These are phyloP conservation scores for Melanotaenia parkinsoni DNA, from an alignment of 2,797 vertebrate species.

Conservation along the genomic window DNA sequence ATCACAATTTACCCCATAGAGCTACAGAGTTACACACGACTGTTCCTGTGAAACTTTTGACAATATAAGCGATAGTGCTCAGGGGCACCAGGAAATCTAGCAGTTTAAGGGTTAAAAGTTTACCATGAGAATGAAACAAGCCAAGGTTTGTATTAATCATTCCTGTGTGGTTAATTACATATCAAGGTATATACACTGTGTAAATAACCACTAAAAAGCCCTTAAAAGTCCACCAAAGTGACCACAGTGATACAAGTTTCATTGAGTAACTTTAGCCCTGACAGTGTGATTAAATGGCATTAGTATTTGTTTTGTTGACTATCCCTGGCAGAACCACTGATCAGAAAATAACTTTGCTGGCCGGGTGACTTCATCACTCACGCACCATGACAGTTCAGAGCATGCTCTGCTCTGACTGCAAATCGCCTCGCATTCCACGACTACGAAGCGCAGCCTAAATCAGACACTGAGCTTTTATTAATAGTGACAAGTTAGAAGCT, in stretches of 20 bases:
- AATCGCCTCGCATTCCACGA: constrained; percentile 72
- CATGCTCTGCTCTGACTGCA: constrained; percentile 60
- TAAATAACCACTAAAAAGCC: constrained; percentile 3
- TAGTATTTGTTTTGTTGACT: constrained; percentile 46
- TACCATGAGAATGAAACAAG: no score
- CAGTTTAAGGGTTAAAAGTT: no score
- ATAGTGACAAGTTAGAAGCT: constrained; percentile 71
- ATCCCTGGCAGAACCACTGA: constrained; percentile 41
- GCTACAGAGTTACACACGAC: no score
- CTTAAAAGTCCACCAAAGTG: constrained; percentile 7
- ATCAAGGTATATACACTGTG: no score
- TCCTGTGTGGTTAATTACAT: no score
- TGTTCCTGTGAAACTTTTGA: no score
- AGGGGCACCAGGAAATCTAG: no score
- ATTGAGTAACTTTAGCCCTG: constrained; percentile 42
- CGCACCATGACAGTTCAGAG: constrained; percentile 55
- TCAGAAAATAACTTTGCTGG: constrained; percentile 67
- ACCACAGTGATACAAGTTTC: constrained; percentile 13
- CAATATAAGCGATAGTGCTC: no score
- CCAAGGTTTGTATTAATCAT: no score
- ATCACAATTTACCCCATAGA: no score
- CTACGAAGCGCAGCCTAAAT: constrained; percentile 65
- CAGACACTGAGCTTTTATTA: constrained; percentile 77
- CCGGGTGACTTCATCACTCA: constrained; percentile 66
- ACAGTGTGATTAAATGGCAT: constrained; percentile 46